These are phyloP conservation scores for Pterobdella sp. DNA, from an alignment of 2,888 invertebrate species.

Conservation along the genomic window DNA sequence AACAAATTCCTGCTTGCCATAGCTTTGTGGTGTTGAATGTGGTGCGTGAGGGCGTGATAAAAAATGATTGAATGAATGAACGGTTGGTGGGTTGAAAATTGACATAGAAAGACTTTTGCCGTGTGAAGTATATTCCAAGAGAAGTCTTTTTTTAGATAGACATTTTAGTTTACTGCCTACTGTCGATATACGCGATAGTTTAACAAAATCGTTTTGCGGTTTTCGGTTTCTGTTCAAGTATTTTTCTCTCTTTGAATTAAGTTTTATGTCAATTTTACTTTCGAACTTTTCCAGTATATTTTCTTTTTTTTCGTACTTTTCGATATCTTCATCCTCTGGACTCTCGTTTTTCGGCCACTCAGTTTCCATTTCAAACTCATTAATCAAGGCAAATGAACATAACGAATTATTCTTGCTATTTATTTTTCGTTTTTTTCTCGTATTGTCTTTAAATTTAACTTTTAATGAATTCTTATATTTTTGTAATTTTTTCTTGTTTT, in stretches of 20 bases:
- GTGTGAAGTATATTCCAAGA: background rate
- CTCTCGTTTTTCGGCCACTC: background rate
- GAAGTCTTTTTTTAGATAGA: background rate
- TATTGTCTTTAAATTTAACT: background rate
- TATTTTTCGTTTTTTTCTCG: background rate
- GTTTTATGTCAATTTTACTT: background rate
- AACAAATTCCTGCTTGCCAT: background rate
- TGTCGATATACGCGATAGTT: background rate
- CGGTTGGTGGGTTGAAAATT: background rate
- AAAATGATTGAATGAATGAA: too few relatives aligned
- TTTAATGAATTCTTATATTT: background rate
- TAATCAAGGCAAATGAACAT: slow-evolving; percentile 8
- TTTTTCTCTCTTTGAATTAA: background rate
- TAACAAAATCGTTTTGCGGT: background rate
- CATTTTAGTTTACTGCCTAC: background rate
- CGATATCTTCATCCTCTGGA: background rate
- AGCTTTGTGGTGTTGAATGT: background rate
- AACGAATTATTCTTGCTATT: background rate
- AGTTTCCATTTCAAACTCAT: slow-evolving; percentile 8
- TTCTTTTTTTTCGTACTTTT: slow-evolving; percentile 6
- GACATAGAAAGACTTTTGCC: background rate
- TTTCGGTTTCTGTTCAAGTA: background rate
- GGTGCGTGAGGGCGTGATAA: too few relatives aligned
- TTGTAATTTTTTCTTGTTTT: background rate
- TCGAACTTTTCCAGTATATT: too few relatives aligned